Evolutionary conservation across 2,888 invertebrate species (phyloP).

Genomic region (Blastobasis adustella): DNA sequence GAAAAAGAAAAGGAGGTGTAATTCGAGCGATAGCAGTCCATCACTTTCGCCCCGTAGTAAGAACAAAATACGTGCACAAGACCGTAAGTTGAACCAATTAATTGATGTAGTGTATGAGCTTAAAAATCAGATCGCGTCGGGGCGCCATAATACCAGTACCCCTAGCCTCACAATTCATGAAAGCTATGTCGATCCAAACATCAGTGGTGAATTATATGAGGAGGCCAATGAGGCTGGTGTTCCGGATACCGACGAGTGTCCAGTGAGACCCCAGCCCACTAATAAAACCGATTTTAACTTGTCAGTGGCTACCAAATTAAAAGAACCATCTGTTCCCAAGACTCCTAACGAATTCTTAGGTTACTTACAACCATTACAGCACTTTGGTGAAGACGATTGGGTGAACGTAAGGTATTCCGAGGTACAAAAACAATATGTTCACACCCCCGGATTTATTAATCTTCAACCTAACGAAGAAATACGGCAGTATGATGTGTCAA

Average conservation of each 20-base stretch:
- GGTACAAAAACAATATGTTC: not conserved
- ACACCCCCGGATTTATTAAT: constrained; percentile 8
- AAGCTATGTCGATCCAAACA: not conserved
- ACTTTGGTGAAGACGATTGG: not conserved
- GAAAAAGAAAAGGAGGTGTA: too few relatives aligned
- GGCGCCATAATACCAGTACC: not conserved
- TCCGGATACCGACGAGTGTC: not conserved
- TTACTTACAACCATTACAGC: not conserved
- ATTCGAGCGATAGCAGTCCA: too few relatives aligned
- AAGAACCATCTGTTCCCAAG: constrained; percentile 1
- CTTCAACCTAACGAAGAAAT: constrained; percentile 11
- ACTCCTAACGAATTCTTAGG: not conserved
- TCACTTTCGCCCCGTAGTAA: not conserved
- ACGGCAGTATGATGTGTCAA: constrained; percentile 5
- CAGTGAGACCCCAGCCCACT: not conserved
- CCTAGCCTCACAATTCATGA: not conserved
- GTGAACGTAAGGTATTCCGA: not conserved
- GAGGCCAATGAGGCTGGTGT: too few relatives aligned
- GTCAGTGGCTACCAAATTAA: constrained; percentile 21
- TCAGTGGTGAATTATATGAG: not conserved
- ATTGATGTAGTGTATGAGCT: not conserved
- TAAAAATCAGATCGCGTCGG: not conserved
- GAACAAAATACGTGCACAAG: not conserved
- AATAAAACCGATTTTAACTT: not conserved
- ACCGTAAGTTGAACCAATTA: not conserved